Base-by-base conservation (phyloP, 2,113 vertebrate genomes). In the Xiphophorus maculatus region DNA sequence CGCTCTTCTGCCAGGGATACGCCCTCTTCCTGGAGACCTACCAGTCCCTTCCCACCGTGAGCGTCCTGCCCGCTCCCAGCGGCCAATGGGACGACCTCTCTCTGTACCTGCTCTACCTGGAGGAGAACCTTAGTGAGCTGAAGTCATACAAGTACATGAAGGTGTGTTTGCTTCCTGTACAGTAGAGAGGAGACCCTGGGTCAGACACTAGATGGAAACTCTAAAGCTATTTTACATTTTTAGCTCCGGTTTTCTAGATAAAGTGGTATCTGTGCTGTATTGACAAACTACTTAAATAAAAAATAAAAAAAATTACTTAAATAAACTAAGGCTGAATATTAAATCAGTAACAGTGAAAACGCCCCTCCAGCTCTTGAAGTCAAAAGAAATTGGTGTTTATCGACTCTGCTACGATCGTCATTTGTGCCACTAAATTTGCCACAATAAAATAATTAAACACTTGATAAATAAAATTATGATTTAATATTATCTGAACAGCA, bases 71-170 rank as follows among this genome's bases (percentile, higher is more conserved):
- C 94, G 15, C 87, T 79, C 75, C 93, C 69, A 0, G 77, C 72
- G 60, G 90, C 74, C 84, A 88, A 13, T 98, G 95, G 90, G 94
- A 97, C 4, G 98, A 99, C 80, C 93, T 98, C 78, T 95, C 95
- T 66, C 91, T 99, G 42, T 98, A 97, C 70, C 90, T 97, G 76
- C 97, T 98, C 69, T 98, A 97, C 89, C 92, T 99, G 67, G 96
- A 97, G 73, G 98, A 98, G 90, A 99, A 99, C 0, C 90, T 99
- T 77, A 97, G 96, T 35, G 97, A 99, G 73, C 94, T 99, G 11
- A 98, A 99, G 83, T 98, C 97, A 4, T 97, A 96, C 93, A 99
- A 97, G 78, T 97, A 96, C 84, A 95, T 99, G 8, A 97, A 97
- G 93, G 96, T 95, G 44, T 10, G 81, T 74, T 10, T n/a, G 9